Percentiles rank a stretch among this genome's conserved stretches.
Conservation (phyloP, 2,113 vertebrate species). For the Bothrops jararaca region DNA sequence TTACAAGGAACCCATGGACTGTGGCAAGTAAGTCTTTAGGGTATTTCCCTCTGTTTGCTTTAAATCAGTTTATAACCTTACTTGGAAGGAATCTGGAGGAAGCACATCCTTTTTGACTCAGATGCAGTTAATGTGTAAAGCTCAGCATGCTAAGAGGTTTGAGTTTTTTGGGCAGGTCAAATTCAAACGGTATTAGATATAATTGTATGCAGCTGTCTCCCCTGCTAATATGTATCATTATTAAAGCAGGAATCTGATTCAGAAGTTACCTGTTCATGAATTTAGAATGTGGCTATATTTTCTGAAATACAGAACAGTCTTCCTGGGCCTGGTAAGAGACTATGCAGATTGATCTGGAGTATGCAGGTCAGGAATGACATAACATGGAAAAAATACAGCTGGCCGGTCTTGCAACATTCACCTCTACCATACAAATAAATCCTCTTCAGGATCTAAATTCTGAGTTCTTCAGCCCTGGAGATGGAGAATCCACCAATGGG, state of each 20-base stretch:
- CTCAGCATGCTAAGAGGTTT: neutral
- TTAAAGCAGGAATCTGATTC: neutral
- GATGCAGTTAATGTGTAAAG: constrained; percentile 7
- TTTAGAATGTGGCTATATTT: neutral
- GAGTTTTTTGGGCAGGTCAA: constrained; percentile 16
- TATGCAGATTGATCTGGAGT: neutral
- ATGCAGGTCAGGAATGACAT: neutral
- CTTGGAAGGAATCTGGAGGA: constrained; percentile 37
- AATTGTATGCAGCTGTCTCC: neutral
- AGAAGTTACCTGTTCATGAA: neutral
- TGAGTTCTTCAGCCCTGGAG: too few species aligned
- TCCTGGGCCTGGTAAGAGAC: neutral
- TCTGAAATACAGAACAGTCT: neutral
- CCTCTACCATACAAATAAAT: neutral
- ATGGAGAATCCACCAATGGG: too few species aligned
- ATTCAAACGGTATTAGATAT: neutral
- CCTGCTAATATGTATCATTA: neutral
- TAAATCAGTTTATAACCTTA: constrained; percentile 49
- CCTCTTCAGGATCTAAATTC: neutral
- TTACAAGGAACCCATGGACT: constrained; percentile 57
- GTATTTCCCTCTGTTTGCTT: constrained; percentile 44
- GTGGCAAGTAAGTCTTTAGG: constrained; percentile 27
- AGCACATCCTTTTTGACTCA: constrained; percentile 18
- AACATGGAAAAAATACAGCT: neutral
- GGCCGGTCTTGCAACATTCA: neutral